Conservation (phyloP, 2,797 vertebrate species). For the Gallinago nigripennis region DNA sequence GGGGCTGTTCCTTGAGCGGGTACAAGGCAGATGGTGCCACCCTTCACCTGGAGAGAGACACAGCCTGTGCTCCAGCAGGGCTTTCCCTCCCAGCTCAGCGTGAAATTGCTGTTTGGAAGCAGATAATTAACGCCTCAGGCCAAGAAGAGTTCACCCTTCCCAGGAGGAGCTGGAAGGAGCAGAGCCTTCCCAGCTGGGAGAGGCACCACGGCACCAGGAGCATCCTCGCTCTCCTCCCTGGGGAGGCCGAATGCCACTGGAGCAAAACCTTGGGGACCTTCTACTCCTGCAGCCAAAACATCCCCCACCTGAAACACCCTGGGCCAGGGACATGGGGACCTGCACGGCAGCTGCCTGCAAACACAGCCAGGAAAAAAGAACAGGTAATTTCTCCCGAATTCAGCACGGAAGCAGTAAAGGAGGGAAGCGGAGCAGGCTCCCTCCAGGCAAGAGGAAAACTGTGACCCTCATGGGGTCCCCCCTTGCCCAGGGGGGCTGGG, state of each 20-base stretch:
- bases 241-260: rapidly evolving
- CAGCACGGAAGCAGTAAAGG: background rate
- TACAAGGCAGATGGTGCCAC: rapidly evolving
- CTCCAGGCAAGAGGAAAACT: rapidly evolving
- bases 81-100: rapidly evolving
- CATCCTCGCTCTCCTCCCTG: too few relatives aligned
- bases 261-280: background rate
- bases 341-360: rapidly evolving
- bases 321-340: background rate
- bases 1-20: background rate
- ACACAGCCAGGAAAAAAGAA: background rate
- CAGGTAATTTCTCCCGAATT: rapidly evolving
- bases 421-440: background rate
- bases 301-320: rapidly evolving
- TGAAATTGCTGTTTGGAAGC: background rate
- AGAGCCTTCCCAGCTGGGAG: background rate
- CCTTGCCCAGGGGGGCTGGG: background rate
- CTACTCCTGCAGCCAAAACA: background rate
- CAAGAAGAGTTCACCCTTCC: background rate
- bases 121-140: background rate
- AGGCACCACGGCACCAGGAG: rapidly evolving
- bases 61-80: background rate
- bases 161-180: background rate
- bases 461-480: background rate
- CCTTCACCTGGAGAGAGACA: background rate